phyloP scores from a whole-genome alignment of 2,888 invertebrate genomes.

The Bimastos eiseni region DNA sequence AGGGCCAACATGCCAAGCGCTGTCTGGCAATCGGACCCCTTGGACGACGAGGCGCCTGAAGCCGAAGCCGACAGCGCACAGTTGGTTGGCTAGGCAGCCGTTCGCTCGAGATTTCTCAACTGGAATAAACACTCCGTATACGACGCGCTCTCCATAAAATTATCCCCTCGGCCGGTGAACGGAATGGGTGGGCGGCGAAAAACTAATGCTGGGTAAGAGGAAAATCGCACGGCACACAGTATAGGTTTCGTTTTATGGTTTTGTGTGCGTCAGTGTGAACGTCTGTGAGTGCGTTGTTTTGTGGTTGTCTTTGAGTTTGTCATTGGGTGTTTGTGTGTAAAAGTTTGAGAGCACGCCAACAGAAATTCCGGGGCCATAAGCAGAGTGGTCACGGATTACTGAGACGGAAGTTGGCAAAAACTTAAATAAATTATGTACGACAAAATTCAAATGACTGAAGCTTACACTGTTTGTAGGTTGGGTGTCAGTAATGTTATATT shows the following conservation, averaged over 20 bases:
- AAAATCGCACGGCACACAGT: background rate
- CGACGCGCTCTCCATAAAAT: constrained; percentile 4
- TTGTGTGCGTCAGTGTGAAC: no score
- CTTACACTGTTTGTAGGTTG: no score
- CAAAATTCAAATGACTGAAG: no score
- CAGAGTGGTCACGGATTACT: no score
- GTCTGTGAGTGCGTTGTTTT: no score
- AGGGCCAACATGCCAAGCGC: background rate
- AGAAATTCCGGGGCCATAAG: no score
- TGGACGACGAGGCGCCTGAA: background rate
- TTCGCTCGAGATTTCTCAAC: background rate
- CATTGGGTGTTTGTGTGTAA: no score
- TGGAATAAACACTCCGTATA: background rate
- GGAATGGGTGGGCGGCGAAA: background rate
- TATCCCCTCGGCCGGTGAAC: background rate
- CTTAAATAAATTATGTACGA: no score
- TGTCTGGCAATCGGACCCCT: background rate
- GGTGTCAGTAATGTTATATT: no score
- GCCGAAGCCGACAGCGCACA: background rate
- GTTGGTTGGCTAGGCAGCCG: background rate
- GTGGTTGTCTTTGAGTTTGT: no score
- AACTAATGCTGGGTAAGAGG: background rate
- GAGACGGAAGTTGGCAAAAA: no score
- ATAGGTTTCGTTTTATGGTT: background rate
- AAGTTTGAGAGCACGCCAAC: no score